Base-by-base conservation (phyloP, 2,113 vertebrate genomes). In the Chaetodon auriga region DNA sequence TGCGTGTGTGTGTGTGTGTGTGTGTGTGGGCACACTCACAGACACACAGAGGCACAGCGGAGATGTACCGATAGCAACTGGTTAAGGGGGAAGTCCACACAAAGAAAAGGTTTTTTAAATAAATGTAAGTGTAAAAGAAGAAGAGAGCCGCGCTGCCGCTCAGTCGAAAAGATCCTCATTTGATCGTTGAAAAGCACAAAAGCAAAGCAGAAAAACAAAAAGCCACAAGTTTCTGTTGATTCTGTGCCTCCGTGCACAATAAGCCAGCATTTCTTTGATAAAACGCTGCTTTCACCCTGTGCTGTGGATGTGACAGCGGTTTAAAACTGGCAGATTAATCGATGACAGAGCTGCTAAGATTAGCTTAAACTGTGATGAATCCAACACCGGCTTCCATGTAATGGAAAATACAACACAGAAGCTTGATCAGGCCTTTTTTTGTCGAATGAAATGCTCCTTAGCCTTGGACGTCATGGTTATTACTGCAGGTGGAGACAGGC, bases 61-160 rank as follows among this genome's bases (percentile, higher is more conserved):
- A 78, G 70, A 75, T 78, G 43, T 6, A 5, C 10, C 54, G 63
- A 74, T 57, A 57, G 45, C 12, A 5, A 2, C 2, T 74, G 2
- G 75, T 45, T 0, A 0, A 36, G 83, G 87, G 30, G 90, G 41
- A 86, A 91, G 66, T 74, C 87, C 83, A 60, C 36, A 38, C 57
- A 43, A 2, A 68, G 18, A 60, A 15, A n/a, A n/a, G 5, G 4
- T 5, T 8, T 12, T 12, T 19, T 7, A 76, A 19, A 53, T 15
- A 53, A 0, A 0, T 18, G 18, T 23, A 46, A 46, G 41, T 0
- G 46, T 0, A 6, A 13, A 11, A 18, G 7, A 51, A 19, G 38
- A 58, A 72, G 41, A n/a, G n/a, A n/a, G n/a, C n/a, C n/a, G n/a
- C n/a, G n/a, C n/a, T n/a, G 15, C 14, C 23, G 23, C 23, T 16